Base-by-base conservation (phyloP, 2,888 invertebrate genomes). In the Galerucella calmariensis region DNA sequence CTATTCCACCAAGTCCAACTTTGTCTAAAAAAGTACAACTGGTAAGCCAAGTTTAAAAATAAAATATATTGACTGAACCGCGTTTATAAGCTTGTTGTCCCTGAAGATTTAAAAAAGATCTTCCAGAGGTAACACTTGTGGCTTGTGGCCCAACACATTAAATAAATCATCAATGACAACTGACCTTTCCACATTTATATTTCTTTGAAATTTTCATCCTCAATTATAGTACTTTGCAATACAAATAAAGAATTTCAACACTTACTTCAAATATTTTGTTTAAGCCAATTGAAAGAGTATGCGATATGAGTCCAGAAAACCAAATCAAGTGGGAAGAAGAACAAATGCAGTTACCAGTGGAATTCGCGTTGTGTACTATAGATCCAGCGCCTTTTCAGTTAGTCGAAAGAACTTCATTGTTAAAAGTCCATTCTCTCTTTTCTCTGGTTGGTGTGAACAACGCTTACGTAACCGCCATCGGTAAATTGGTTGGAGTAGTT, bases 371-470 rank as follows among this genome's bases (percentile, higher is more conserved):
- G 67, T 94, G 94, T 80, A 95, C 95, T 85, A 95, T 99, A 74
- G 99, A 99, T 88, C 97, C 98, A 0, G 97, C 99, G 46, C 99
- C 99, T 9, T 99, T 99, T 89, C 99, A 99, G 85, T 91, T 98
- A 6, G 98, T 98, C 0, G 97, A 97, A 85, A 91, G 95, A 81
- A 98, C 98, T 1, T 97, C 97, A 0, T 89, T 98, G 68, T 92
- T 97, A 69, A 98, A 97, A 90, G 91, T 91, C 77, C 99, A 99
- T 88, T 98, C 98, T 0, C 89, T 99, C 67, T 99, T 99, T 88
- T 98, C 98, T n/a, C 95, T 99, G 90, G 92, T 99, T 78, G 98
- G 98, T n/a, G 94, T 99, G 35, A 97, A 97, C 88, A 95, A 97
- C 84, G 98, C 99, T 0, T 99, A 99, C 87, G 99, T 99, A 16